Evolutionary conservation across 1,140 invertebrate genomes (phyloP).

Genomic region (Polypedilum vanderplanki): DNA sequence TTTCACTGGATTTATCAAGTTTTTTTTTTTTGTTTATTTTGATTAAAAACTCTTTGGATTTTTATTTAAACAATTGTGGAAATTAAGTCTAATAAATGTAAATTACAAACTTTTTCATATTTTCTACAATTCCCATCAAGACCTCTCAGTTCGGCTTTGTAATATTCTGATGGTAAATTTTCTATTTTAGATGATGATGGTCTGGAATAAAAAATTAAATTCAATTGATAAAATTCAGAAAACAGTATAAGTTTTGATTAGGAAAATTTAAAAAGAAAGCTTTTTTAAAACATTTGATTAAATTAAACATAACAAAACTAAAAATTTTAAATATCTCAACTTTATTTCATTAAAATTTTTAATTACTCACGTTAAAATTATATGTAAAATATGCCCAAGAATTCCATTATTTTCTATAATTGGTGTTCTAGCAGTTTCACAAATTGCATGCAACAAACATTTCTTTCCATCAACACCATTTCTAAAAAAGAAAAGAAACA

Average conservation of each 20-base stretch:
- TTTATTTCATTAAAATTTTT: background rate
- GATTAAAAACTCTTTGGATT: no score
- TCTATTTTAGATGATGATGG: slow-evolving; percentile 51
- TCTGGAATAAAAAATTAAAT: slow-evolving; percentile 39
- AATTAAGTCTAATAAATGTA: background rate
- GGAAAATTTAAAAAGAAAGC: background rate
- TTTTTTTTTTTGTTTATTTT: no score
- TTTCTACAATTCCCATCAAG: slow-evolving; percentile 37
- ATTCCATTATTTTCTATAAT: slow-evolving; percentile 11
- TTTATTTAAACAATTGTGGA: background rate
- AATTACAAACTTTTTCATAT: slow-evolving; percentile 38
- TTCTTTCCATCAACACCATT: slow-evolving; percentile 21
- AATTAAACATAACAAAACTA: no score
- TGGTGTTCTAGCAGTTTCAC: background rate
- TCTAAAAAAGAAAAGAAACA: background rate
- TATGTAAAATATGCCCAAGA: slow-evolving; percentile 24
- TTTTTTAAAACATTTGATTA: background rate
- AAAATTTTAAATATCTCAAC: no score
- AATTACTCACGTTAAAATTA: slow-evolving; percentile 23
- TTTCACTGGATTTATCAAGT: no score
- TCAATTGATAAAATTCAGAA: no score
- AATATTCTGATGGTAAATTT: slow-evolving; percentile 47
- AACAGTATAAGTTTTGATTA: no score
- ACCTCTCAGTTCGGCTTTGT: slow-evolving; percentile 47
- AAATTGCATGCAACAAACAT: slow-evolving; percentile 27